Base-by-base conservation (phyloP, 2,797 vertebrate genomes). In the Percopsis omiscomaycus region DNA sequence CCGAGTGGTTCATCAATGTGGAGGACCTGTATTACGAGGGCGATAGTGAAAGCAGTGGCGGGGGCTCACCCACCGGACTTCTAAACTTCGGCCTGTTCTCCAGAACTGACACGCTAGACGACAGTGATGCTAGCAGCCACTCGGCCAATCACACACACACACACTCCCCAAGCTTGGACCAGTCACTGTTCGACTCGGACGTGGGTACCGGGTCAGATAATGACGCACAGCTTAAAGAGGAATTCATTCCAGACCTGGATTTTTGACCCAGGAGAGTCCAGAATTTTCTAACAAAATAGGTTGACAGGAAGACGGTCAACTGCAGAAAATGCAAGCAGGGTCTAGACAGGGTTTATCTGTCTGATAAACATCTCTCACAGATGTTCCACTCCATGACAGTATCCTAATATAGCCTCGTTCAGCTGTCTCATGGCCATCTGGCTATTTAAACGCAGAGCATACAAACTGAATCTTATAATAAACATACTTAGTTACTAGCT, bases 1-100 rank as follows among this genome's bases (percentile, higher is more conserved):
- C 96, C 0, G 96, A 99, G 78, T 99, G 97, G 97, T 95, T 95
- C n/a, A 92, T 95, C 0, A 95, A 96, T 27, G 93, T 94, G 11
- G 95, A 98, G 71, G 95, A 97, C 75, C 90, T 95, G 47, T 89
- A 92, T 57, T 98, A 95, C 0, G 95, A 96, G 3, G 95, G 95
- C 52, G 95, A 95, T 78, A 95, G 93, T 0, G 96, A 97, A 65
- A 92, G 89, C 75, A 96, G 92, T 80, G 89, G 91, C 74, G 56
- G 64, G 3, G 76, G 70, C 52, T 93, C 91, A 3, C 93, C 93
- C 1, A 92, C 91, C 0, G 93, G 93, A 15, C 90, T 92, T 83
- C 91, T 88, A 84, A 95, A 96, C 84, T 93, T 95, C 52, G 94
- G 95, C 80, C 93, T 96, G 84, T 96, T 96, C 92, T 99, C 96